Conservation (phyloP, 2,888 invertebrate genomes). For the Drosophila flavopinicola region DNA sequence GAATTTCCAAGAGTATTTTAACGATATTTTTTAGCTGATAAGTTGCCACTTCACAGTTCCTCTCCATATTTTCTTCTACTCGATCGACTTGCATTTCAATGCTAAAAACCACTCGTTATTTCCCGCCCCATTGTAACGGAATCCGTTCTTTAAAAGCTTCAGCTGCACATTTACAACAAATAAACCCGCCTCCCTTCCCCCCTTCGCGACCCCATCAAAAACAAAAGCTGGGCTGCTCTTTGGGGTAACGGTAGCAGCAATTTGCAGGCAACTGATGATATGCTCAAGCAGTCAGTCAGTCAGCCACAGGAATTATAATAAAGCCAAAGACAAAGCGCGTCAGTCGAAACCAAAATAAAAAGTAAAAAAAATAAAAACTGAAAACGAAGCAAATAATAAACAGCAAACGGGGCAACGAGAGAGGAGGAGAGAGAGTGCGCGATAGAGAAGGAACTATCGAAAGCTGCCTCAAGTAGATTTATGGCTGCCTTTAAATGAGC, state of each 20-base stretch:
- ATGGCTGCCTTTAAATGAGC: slow-evolving; percentile 67
- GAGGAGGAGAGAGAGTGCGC: slow-evolving; percentile 19
- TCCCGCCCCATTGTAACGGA: slow-evolving; percentile 32
- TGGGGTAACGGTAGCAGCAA: slow-evolving; percentile 50
- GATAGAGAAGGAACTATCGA: slow-evolving; percentile 52
- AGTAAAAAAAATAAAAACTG: slow-evolving; percentile 17
- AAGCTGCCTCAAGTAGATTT: slow-evolving; percentile 77
- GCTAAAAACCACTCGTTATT: slow-evolving; percentile 7
- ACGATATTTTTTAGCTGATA: slow-evolving; percentile 16
- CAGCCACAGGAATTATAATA: slow-evolving; percentile 45
- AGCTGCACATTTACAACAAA: slow-evolving; percentile 44
- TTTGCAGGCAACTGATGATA: slow-evolving; percentile 36
- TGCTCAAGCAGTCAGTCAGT: slow-evolving; percentile 26
- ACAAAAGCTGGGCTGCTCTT: slow-evolving; percentile 35
- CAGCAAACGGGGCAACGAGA: slow-evolving; percentile 16
- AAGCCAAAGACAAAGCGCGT: slow-evolving; percentile 49
- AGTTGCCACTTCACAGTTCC: slow-evolving; percentile 13
- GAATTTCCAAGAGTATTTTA: background rate
- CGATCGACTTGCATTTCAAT: slow-evolving; percentile 12
- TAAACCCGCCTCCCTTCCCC: background rate
- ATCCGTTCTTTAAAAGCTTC: slow-evolving; percentile 37
- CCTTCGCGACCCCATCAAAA: background rate
- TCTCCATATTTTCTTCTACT: slow-evolving; percentile 1
- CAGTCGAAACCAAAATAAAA: slow-evolving; percentile 31
- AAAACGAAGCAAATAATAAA: slow-evolving; percentile 13